Base-by-base conservation (phyloP, 2,888 invertebrate species). In the Koerneria pararmatus region DNA sequence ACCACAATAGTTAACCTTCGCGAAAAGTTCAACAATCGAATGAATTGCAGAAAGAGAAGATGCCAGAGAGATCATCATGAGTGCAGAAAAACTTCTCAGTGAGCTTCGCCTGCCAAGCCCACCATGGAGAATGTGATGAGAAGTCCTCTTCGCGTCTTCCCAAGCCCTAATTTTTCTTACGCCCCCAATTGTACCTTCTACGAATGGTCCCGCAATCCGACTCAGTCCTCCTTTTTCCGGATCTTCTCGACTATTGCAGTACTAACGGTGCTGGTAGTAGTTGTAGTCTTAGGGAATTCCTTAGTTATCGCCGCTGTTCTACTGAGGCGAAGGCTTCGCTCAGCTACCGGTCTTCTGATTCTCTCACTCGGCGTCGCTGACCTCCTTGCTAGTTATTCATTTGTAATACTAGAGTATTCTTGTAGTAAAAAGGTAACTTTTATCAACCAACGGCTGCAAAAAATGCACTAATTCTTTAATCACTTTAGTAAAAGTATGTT, bases 331-430 rank as follows among this genome's bases (percentile, higher is more conserved):
- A 71, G 82, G 34, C 88, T 97, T 75, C 89, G 95, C 75, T 93
- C 92, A 75, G 94, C 95, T 78, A 95, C 95, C 71, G 95, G 97
- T 85, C 89, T 93, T 83, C 94, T 97, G 87, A 95, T 97, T 84
- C 93, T 95, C 71, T 95, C 94, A 57, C 88, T 97, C 82, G 95
- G 95, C 0, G 91, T 93, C 27, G 95, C 95, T 56, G 97, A 97
- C 86, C 88, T 97, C 70, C 87, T 94, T 83, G 79, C 79, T 59
- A 69, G 70, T 53, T 32, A 3, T 19, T 22, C 46, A 11, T 41
- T 41, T 41, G 11, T n/a, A 15, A 15, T n/a, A 15, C 46, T 41
- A 15, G 11, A 15, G 11, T 41, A 11, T n/a, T 41, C 46, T 41
- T 15, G 11, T 41, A 11, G n/a, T 41, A n/a, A 41, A n/a, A 41